Base-by-base conservation (phyloP, 2,888 invertebrate species). In the Hyposoter didymator region DNA sequence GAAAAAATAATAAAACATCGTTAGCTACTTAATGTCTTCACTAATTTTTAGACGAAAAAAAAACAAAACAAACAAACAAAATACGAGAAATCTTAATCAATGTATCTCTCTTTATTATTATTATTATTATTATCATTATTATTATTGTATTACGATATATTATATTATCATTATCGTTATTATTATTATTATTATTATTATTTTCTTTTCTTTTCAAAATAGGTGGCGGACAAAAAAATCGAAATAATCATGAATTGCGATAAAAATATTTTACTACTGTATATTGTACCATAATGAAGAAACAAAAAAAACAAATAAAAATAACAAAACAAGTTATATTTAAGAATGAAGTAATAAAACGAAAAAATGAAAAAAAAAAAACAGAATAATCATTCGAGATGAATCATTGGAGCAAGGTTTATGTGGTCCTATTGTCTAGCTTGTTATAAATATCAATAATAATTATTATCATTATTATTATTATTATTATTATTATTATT, bases 351-450 rank as follows among this genome's bases (percentile, higher is more conserved):
- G 88, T 87, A 84, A 86, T 90, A 84, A 86, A 89, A 88, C 73
- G 89, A 85, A 87, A 88, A 88, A 89, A 90, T 90, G 88, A 89
- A 90, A 35, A 85, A 87, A 88, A 88, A 89, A 90, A 90, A 88
- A 89, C 90, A 35, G 32, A 52, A 72, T 35, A 72, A 52, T 39
- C 52, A 72, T 35, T 32, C 35, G 14, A 76, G 43, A 67, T 78
- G 91, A 92, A 92, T 92, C 90, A 91, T 92, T 92, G 91, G 93
- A 94, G 93, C 93, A 94, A 94, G 93, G 93, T 93, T 93, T 91
- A 93, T 91, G 93, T 94, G 93, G 93, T 94, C 92, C 91, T 93
- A 93, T 89, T 91, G 90, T 90, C 90, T 92, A 92, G 91, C 90
- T 84, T 73, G 52, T 81, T 84, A 81, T 86, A 85, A 67, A 14